Evolutionary conservation across 1,140 invertebrate species (phyloP).

Genomic region (Teleogryllus occipitalis): DNA sequence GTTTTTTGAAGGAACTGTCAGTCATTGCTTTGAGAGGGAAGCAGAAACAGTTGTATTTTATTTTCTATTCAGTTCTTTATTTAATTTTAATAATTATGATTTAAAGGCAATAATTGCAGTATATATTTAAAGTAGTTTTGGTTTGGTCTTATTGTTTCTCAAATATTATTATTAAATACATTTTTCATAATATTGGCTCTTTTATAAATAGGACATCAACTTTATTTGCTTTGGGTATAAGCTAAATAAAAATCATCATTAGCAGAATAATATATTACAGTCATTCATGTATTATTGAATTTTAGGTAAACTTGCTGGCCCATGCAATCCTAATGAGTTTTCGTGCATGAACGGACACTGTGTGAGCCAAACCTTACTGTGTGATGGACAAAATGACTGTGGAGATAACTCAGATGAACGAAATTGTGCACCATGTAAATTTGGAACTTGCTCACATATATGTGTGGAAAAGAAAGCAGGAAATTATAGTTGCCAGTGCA

Average conservation of each 20-base stretch:
- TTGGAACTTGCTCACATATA: constrained; percentile 64
- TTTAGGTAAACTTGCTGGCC: constrained; percentile 11
- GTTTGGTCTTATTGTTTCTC: too few species aligned
- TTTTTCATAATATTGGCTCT: too few species aligned
- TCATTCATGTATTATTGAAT: neutral
- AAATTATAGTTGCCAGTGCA: constrained; percentile 56
- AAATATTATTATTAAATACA: too few species aligned
- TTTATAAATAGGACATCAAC: too few species aligned
- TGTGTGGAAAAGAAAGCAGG: constrained; percentile 56
- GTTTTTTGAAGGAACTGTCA: too few species aligned
- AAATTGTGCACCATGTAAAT: constrained; percentile 48
- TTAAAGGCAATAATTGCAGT: too few species aligned
- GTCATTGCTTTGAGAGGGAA: too few species aligned
- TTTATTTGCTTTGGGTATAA: neutral
- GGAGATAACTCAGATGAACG: constrained; percentile 56
- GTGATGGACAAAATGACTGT: constrained; percentile 51
- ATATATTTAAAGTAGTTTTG: too few species aligned
- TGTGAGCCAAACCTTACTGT: constrained; percentile 36
- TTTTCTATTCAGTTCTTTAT: too few species aligned
- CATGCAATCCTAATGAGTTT: constrained; percentile 38
- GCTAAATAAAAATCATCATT: neutral
- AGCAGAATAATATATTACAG: neutral
- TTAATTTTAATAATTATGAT: too few species aligned
- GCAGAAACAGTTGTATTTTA: too few species aligned
- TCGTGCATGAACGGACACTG: constrained; percentile 63